These are phyloP conservation scores for Laspeyria flexula DNA, from an alignment of 2,888 invertebrate genomes.

Conservation along the genomic window DNA sequence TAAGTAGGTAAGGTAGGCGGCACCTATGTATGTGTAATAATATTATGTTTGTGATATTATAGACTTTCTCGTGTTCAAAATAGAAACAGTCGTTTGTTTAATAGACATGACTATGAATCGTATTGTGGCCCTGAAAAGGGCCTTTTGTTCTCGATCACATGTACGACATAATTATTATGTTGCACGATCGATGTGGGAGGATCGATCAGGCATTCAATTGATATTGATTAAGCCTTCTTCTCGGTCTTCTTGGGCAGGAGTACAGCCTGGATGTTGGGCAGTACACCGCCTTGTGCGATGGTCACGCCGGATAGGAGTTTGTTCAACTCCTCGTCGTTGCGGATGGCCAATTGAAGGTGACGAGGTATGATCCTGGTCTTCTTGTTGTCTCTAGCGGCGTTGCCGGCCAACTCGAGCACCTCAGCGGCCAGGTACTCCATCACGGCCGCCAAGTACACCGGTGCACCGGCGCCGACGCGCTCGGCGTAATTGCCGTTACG, in stretches of 20 bases:
- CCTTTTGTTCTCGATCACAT: too few species aligned
- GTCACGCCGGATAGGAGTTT: constrained; percentile 91
- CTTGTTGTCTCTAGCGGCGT: constrained; percentile 89
- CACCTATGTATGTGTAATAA: too few species aligned
- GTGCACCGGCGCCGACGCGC: constrained; percentile 54
- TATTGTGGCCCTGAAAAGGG: too few species aligned
- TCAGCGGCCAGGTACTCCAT: constrained; percentile 89
- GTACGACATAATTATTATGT: too few species aligned
- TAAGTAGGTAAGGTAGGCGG: too few species aligned
- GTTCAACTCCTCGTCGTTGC: constrained; percentile 93
- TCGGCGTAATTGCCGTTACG: constrained; percentile 87
- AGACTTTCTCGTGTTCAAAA: too few species aligned
- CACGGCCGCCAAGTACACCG: constrained; percentile 84
- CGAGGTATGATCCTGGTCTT: constrained; percentile 91
- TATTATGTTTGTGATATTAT: too few species aligned
- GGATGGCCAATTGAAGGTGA: constrained; percentile 89
- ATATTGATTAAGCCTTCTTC: constrained; percentile 39
- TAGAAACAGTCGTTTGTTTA: too few species aligned
- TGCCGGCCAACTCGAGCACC: constrained; percentile 54
- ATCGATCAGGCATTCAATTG: too few species aligned
- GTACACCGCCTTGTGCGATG: constrained; percentile 93
- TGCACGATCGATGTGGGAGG: too few species aligned
- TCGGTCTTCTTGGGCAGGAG: constrained; percentile 90
- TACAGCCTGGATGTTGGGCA: constrained; percentile 92
- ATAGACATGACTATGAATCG: too few species aligned